Evolutionary conservation across 2,888 invertebrate species (phyloP).

Genomic region (Scrobipalpa atriplicella): DNA sequence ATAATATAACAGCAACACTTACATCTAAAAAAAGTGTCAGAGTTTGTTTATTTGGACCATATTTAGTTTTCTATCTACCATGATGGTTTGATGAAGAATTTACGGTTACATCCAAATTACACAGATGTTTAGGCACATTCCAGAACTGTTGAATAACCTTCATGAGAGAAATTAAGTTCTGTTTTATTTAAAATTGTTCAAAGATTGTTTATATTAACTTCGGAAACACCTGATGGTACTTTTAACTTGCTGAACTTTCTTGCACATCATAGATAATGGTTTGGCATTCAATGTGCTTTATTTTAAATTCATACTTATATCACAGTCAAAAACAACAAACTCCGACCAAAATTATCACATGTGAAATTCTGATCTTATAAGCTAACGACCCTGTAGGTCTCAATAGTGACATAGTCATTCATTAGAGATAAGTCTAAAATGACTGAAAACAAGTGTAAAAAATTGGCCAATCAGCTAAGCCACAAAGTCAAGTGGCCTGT

Average conservation of each 20-base stretch:
- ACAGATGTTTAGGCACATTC: not conserved
- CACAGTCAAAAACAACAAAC: constrained; percentile 36
- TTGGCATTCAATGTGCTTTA: no score
- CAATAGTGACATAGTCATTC: constrained; percentile 29
- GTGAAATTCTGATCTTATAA: constrained; percentile 28
- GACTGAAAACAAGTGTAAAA: constrained; percentile 27
- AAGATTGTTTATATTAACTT: no score
- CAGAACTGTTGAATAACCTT: no score
- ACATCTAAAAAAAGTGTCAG: constrained; percentile 43
- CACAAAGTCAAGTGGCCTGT: constrained; percentile 98
- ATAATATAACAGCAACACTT: constrained; percentile 55
- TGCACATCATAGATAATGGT: no score
- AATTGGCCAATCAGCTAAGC: constrained; percentile 79
- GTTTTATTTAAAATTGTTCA: no score
- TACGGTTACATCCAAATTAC: not conserved
- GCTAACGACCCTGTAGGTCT: constrained; percentile 38
- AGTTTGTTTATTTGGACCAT: constrained; percentile 33
- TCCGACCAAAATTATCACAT: constrained; percentile 50
- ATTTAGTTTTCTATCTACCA: not conserved
- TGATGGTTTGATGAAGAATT: not conserved
- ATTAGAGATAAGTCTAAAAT: not conserved
- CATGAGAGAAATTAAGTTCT: no score
- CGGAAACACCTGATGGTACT: no score
- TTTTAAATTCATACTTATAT: not conserved
- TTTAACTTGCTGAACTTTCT: no score